These are phyloP conservation scores for Tribolium madens DNA, from an alignment of 1,140 invertebrate genomes.

Conservation along the genomic window DNA sequence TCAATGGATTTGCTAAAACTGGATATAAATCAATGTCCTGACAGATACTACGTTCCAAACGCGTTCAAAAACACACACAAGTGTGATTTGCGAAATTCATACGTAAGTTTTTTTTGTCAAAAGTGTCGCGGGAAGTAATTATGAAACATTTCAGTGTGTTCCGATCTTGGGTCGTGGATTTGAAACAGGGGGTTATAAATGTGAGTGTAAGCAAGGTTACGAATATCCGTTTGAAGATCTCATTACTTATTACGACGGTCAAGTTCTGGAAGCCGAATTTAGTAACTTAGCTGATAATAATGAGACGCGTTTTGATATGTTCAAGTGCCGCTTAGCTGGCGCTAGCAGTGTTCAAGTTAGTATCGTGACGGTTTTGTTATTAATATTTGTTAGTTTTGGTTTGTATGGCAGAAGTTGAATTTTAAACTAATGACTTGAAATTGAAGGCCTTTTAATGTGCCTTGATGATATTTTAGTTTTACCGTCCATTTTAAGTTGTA, in stretches of 20 bases:
- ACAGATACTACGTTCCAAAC: constrained; percentile 89
- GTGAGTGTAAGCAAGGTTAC: constrained; percentile 96
- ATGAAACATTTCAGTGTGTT: constrained; percentile 94
- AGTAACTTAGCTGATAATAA: constrained; percentile 84
- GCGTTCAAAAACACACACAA: constrained; percentile 96
- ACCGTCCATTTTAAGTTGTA: constrained; percentile 30
- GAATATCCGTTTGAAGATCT: constrained; percentile 97
- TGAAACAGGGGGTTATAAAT: constrained; percentile 96
- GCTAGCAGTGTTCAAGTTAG: constrained; percentile 66
- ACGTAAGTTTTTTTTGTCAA: constrained; percentile 90
- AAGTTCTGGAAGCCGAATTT: constrained; percentile 95
- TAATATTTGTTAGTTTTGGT: constrained; percentile 51
- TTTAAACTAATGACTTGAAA: constrained; percentile 9
- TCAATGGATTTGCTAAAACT: constrained; percentile 91
- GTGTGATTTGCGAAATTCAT: constrained; percentile 91
- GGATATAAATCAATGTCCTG: constrained; percentile 96
- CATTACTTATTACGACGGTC: constrained; percentile 96
- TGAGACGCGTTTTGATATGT: constrained; percentile 87
- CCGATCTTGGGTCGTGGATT: constrained; percentile 92
- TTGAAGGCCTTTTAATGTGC: constrained; percentile 38
- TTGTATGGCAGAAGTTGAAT: constrained; percentile 22
- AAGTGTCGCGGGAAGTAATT: too few species aligned
- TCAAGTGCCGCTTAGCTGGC: constrained; percentile 90
- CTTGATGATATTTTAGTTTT: constrained; percentile 40
- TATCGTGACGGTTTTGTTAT: constrained; percentile 48